These are phyloP conservation scores for Cephalopholis sonnerati DNA, from an alignment of 2,113 vertebrate genomes.

Conservation along the genomic window DNA sequence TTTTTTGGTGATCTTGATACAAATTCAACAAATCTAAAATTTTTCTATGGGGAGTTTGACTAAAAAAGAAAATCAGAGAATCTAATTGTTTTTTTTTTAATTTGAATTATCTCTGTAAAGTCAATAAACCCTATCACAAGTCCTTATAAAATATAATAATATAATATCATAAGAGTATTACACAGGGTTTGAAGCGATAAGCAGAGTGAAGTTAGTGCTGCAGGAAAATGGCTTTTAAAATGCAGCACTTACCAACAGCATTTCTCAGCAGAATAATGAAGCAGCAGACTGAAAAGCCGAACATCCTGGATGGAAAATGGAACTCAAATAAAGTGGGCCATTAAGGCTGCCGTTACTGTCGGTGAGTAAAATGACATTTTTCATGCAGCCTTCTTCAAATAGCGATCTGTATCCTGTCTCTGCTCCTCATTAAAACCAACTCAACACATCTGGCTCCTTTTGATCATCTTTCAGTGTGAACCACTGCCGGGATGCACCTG, in stretches of 20 bases:
- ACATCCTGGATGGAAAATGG: background rate
- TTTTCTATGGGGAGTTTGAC: too few relatives aligned
- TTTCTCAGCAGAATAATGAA: background rate
- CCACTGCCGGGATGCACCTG: background rate
- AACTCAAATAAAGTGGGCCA: background rate
- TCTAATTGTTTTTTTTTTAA: too few relatives aligned
- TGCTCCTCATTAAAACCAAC: background rate
- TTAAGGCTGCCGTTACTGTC: background rate
- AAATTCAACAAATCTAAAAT: too few relatives aligned
- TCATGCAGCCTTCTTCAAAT: background rate
- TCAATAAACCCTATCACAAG: background rate
- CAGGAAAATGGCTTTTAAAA: background rate
- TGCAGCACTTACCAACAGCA: background rate
- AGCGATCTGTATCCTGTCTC: background rate
- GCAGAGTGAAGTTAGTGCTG: background rate
- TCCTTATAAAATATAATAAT: background rate
- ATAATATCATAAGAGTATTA: background rate
- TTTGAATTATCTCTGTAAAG: background rate
- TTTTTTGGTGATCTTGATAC: too few relatives aligned
- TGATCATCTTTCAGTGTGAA: slow-evolving; percentile 8
- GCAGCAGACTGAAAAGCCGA: background rate
- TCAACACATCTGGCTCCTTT: slow-evolving; percentile 9
- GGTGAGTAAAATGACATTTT: background rate
- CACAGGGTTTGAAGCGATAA: background rate
- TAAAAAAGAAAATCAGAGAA: too few relatives aligned